Base-by-base conservation (phyloP, 2,888 invertebrate genomes). In the Tinea trinotella region DNA sequence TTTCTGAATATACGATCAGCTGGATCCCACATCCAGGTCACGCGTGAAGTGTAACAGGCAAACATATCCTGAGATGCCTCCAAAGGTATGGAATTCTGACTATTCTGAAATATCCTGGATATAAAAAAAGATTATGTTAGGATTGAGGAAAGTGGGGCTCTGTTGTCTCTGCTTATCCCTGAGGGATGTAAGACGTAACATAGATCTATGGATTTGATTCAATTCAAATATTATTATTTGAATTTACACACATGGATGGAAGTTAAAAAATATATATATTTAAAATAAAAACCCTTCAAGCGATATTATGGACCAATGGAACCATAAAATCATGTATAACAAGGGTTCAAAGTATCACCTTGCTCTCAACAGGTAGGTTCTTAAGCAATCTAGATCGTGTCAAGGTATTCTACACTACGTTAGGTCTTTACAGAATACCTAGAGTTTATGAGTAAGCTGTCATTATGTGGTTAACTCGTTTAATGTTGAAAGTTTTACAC, bases 21-120 rank as follows among this genome's bases (percentile, higher is more conserved):
- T 4, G 12, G 7, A 12, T 36, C 82, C 85, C 85, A 85, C 3
- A 75, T 65, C 85, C 85, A 85, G 68, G 74, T 63, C 0, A 82
- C 61, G 1, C 84, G 67, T 1, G 61, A 57, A 7, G 63, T 58
- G 59, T 69, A 76, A 4, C 74, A 70, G 19, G 61, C 67, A 19
- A 75, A 54, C 71, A 74, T 75, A 58, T 83, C 81, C 19, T 82
- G 54, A 7, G 66, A 62, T 1, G 81, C 83, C 7, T 72, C 75
- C 20, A 67, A 61, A 5, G 70, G 70, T 48, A 82, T 75, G 20
- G 67, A 56, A 58, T 74, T 82, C 52, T 74, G 73, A 57, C 82
- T 82, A n/a, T n/a, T n/a, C n/a, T n/a, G n/a, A n/a, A n/a, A n/a
- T n/a, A n/a, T n/a, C n/a, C n/a, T n/a, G n/a, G n/a, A n/a, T n/a